A percentile compares a stretch with the other conserved stretches of the same genome.
Conservation (phyloP, 1,140 invertebrate species). For the Platyscapa corneri region DNA sequence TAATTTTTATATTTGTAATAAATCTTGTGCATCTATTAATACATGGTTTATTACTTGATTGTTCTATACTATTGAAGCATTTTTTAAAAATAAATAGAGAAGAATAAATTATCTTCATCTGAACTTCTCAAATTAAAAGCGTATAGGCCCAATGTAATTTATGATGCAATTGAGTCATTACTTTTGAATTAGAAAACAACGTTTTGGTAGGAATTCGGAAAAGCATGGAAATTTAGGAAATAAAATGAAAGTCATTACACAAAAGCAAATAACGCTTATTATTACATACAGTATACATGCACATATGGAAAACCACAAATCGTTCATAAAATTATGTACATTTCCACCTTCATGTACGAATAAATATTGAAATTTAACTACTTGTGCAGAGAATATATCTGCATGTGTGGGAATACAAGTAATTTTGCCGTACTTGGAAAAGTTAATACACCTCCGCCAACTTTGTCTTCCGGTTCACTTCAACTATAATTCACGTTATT, state of each 20-base stretch:
- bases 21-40: neutral
- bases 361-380: constrained; percentile 54
- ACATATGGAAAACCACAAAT: constrained; percentile 32
- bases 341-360: constrained; percentile 40
- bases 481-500: constrained; percentile 56
- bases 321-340: constrained; percentile 50
- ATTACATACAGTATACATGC: neutral
- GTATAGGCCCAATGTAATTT: neutral
- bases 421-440: constrained; percentile 53
- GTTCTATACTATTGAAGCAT: neutral
- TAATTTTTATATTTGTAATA: neutral
- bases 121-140: neutral
- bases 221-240: neutral
- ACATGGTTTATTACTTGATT: neutral
- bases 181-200: neutral
- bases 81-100: neutral
- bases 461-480: constrained; percentile 51
- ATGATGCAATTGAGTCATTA: neutral
- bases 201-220: constrained; percentile 11
- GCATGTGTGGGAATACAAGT: constrained; percentile 48
- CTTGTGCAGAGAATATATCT: constrained; percentile 3
- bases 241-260: constrained; percentile 2
- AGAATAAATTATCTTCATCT: neutral
- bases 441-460: constrained; percentile 49
- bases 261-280: constrained; percentile 27